Percentiles rank a stretch among this genome's conserved stretches.
These are phyloP conservation scores for Solenopsis invicta DNA, from an alignment of 1,140 invertebrate species.

Conservation along the genomic window DNA sequence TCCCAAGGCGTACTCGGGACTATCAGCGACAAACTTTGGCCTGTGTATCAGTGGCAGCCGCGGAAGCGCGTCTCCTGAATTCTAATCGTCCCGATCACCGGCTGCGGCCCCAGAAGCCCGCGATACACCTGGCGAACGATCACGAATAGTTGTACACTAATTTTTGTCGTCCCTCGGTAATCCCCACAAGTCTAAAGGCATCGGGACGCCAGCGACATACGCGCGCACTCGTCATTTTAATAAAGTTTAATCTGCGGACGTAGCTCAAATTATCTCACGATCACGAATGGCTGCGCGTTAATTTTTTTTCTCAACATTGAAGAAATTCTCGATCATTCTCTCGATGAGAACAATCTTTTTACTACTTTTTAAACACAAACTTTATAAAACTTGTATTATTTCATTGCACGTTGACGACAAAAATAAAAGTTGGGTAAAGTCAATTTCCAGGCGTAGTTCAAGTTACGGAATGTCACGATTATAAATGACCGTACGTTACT, in stretches of 20 bases:
- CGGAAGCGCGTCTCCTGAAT: constrained; percentile 53
- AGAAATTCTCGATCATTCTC: not conserved
- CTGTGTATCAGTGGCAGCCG: constrained; percentile 34
- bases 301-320: not conserved
- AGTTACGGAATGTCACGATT: not conserved
- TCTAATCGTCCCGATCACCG: constrained; percentile 55
- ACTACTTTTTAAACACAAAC: not conserved
- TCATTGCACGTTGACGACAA: not conserved
- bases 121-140: not conserved
- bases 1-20: constrained; percentile 43
- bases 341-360: not conserved
- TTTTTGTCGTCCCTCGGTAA: constrained; percentile 13
- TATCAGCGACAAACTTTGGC: constrained; percentile 61
- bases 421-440: not conserved
- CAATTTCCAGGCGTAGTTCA: not conserved
- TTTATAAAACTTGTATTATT: constrained; percentile 9
- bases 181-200: not conserved
- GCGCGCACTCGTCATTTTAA: not conserved
- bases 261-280: not conserved
- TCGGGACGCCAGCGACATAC: not conserved
- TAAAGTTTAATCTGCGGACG: not conserved
- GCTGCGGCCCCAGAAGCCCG: not conserved
- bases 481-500: constrained; percentile 9
- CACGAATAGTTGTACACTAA: constrained; percentile 11
- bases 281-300: not conserved